Conservation (phyloP, 2,888 invertebrate species). For the Stratiomys singularior region DNA sequence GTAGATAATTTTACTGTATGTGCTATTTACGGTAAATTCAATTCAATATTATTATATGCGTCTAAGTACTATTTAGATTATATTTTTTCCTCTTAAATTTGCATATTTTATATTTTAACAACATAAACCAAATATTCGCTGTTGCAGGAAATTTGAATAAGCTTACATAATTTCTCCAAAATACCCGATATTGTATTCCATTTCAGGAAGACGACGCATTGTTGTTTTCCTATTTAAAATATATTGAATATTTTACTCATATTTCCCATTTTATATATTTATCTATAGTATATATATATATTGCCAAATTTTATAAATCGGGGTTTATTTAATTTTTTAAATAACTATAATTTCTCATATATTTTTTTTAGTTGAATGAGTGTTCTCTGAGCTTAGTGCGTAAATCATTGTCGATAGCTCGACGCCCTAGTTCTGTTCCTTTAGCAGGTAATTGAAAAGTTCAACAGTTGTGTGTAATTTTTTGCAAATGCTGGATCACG, state of each 20-base stretch:
- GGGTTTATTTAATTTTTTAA: conserved; percentile 30
- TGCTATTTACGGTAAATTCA: not conserved
- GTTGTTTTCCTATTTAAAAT: conserved; percentile 3
- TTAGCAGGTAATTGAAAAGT: conserved; percentile 36
- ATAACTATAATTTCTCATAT: conserved; percentile 37
- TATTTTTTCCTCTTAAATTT: conserved; percentile 8
- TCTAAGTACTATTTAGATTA: not conserved
- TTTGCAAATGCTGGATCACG: not conserved
- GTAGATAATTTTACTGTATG: conserved; percentile 48
- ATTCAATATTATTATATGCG: conserved; percentile 18
- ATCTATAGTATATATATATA: conserved; percentile 12
- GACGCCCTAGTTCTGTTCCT: conserved; percentile 32
- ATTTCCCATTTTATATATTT: conserved; percentile 24
- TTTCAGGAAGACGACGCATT: conserved; percentile 38
- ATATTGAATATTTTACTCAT: conserved; percentile 11
- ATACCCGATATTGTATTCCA: conserved; percentile 18
- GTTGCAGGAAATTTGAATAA: conserved; percentile 25
- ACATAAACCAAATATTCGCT: conserved; percentile 19
- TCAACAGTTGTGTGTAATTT: conserved; percentile 15
- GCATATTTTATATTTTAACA: not conserved
- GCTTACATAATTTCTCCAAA: not conserved
- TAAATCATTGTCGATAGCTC: conserved; percentile 39
- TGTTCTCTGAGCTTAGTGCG: conserved; percentile 31
- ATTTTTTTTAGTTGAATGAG: conserved; percentile 44
- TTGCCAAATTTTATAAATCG: not conserved